Conservation (phyloP, 2,888 invertebrate genomes). For the Chrysomela aeneicollis region DNA sequence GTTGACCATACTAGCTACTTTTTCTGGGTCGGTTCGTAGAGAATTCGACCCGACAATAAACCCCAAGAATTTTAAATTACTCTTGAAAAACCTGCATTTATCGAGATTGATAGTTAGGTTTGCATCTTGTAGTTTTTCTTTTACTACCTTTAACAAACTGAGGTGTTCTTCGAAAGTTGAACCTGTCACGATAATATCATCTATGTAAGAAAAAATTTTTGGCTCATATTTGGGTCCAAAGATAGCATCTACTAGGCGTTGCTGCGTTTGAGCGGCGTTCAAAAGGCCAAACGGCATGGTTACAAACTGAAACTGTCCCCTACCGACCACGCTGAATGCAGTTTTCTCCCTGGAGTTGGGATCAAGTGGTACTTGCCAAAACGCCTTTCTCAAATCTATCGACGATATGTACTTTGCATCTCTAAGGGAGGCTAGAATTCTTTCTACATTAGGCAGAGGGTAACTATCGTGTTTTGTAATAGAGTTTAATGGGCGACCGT, state of each 20-base stretch:
- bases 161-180: constrained; percentile 6
- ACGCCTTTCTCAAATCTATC: constrained; percentile 31
- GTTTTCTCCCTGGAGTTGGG: background rate
- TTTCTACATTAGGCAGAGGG: constrained; percentile 28
- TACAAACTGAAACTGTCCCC: constrained; percentile 47
- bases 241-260: constrained; percentile 38
- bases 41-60: constrained; percentile 26
- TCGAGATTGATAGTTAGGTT: constrained; percentile 28
- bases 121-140: constrained; percentile 18
- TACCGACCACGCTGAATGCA: constrained; percentile 45
- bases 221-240: constrained; percentile 42
- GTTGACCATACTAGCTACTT: constrained; percentile 36
- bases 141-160: background rate
- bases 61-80: constrained; percentile 26
- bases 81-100: constrained; percentile 44
- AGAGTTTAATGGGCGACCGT: constrained; percentile 25
- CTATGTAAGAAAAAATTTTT: constrained; percentile 34
- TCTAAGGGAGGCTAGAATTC: constrained; percentile 25
- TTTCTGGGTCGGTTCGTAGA: constrained; percentile 22
- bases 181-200: constrained; percentile 35
- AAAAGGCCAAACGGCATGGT: constrained; percentile 41
- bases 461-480: constrained; percentile 28
- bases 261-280: constrained; percentile 30
- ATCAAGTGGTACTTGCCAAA: constrained; percentile 31
- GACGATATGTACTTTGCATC: constrained; percentile 30